Evolutionary conservation across 2,113 vertebrate species (phyloP).

Genomic region (Dipodomys stephensi): DNA sequence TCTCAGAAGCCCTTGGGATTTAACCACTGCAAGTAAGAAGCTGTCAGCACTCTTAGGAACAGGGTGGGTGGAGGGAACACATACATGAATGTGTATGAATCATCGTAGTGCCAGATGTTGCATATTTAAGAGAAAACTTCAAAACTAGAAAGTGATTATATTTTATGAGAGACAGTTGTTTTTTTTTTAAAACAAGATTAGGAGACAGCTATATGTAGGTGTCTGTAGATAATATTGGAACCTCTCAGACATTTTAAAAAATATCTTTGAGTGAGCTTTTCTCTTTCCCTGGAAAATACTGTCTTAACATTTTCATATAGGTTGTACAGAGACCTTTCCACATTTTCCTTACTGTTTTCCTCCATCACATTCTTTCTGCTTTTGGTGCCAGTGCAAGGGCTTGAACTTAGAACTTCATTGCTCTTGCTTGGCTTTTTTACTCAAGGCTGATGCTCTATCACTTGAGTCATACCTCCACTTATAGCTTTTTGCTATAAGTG

Average conservation of each 20-base stretch:
- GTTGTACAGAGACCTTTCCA: too few relatives aligned
- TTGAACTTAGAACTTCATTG: too few relatives aligned
- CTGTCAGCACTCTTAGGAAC: background rate
- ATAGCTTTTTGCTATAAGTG: too few relatives aligned
- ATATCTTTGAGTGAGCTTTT: background rate
- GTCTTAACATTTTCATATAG: background rate
- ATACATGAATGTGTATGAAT: background rate
- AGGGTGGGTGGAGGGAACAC: background rate
- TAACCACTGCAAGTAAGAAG: background rate
- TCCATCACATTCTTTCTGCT: background rate
- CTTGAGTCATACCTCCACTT: too few relatives aligned
- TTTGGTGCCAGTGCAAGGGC: too few relatives aligned
- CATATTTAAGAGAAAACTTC: background rate
- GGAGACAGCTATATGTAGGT: background rate
- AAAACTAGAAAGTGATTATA: background rate
- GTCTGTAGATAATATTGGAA: background rate
- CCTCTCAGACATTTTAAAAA: too few relatives aligned
- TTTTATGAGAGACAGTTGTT: background rate
- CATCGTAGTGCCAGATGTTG: background rate
- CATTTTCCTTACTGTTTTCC: background rate
- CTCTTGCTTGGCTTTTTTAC: too few relatives aligned
- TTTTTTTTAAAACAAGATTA: background rate
- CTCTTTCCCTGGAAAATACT: background rate
- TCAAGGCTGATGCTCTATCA: too few relatives aligned
- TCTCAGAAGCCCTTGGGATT: background rate